Conservation (phyloP, 2,113 vertebrate species). For the Eulemur rufifrons region DNA sequence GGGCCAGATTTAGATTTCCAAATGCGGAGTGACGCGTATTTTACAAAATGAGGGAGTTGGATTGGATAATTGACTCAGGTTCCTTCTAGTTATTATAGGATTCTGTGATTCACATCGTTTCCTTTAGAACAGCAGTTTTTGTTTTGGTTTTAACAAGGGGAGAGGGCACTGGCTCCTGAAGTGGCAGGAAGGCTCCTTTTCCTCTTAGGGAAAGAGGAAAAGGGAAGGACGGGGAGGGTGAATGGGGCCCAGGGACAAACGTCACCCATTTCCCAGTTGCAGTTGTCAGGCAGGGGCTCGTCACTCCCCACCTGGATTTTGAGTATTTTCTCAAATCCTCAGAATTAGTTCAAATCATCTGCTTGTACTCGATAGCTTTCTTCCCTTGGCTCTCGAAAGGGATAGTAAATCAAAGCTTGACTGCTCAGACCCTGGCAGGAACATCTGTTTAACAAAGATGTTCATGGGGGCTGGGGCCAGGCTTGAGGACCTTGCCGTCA, state of each 20-base stretch:
- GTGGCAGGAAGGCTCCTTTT: not conserved
- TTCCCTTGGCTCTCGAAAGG: not conserved
- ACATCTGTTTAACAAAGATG: not conserved
- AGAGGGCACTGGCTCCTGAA: not conserved
- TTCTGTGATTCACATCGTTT: not conserved
- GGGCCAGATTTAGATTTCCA: not conserved
- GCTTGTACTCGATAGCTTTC: not conserved
- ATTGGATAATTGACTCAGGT: not conserved
- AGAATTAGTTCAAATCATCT: not conserved
- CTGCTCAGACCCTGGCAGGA: not conserved
- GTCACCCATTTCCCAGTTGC: not conserved
- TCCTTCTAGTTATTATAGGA: not conserved
- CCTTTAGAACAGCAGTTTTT: not conserved
- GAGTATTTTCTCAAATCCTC: constrained; percentile 15
- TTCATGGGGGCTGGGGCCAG: not conserved
- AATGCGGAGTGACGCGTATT: not conserved
- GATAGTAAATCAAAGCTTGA: not conserved
- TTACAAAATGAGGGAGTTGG: not conserved
- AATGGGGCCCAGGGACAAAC: not conserved
- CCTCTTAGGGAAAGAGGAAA: not conserved
- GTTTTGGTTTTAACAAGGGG: not conserved
- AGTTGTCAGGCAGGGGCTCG: not conserved
- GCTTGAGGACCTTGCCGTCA: not conserved
- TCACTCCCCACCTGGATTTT: not conserved
- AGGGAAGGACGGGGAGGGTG: not conserved